Base-by-base conservation (phyloP, 2,888 invertebrate species). In the Mongoloraphidia duomilia region DNA sequence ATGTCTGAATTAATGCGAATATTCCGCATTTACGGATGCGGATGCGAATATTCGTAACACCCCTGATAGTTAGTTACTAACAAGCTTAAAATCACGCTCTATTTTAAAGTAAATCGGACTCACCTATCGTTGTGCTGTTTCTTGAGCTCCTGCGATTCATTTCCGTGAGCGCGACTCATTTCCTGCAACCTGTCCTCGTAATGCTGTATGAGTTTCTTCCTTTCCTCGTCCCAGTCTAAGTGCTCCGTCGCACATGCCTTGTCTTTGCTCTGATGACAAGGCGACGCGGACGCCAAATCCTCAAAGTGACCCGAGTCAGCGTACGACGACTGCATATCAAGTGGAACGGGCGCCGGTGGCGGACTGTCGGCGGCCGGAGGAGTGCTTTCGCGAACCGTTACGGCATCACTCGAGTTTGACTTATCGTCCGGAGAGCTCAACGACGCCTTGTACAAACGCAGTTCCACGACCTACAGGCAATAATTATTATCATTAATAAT, bases 291-390 rank as follows among this genome's bases (percentile, higher is more conserved):
- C 12, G 37, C 46, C 11, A 39, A 34, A 68, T 89, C 89, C 64
- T 90, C 90, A 66, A 84, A 89, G 68, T 88, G 85, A 41, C 90
- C 90, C 8, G 88, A 89, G 67, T 89, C 89, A 49, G 86, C 83
- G 60, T 85, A 80, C 34, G 88, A 88, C 54, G 80, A 79, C 58
- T 81, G 81, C 73, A 84, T 77, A 62, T 85, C 84, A 14, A 56
- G 56, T 13, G 44, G 49, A 41, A 57, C 44, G 33, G 57, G 53
- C 49, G 52, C 56, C 1, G 53, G 26, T 12, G 50, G 43, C 11
- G 55, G 46, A 12, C 37, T 49, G 57, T 79, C 72, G 51, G 62
- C 62, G 44, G 70, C 71, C 50, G 70, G 46, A 10, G 51, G 47
- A 51, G 72, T 73, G 60, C 80, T 83, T 66, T 85, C 85, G 53